These are phyloP conservation scores for Enteromius anoplus DNA, from an alignment of 2,797 vertebrate genomes.

Conservation along the genomic window DNA sequence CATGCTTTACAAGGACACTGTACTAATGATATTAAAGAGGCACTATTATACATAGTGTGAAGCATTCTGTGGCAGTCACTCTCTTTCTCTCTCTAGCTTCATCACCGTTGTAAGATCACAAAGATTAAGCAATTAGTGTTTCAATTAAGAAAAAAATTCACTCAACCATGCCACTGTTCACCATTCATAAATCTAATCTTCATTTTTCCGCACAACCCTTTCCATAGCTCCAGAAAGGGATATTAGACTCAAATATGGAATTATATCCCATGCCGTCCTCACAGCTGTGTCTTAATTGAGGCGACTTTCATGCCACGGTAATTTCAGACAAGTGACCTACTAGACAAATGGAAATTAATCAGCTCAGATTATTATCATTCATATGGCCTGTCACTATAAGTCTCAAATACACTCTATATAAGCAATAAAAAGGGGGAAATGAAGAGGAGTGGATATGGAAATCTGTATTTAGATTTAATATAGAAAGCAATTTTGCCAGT, in stretches of 20 bases:
- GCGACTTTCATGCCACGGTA: slow-evolving; percentile 73
- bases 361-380: slow-evolving; percentile 65
- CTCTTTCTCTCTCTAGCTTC: not conserved
- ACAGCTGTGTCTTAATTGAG: slow-evolving; percentile 72
- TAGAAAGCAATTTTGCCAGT: not conserved
- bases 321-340: slow-evolving; percentile 65
- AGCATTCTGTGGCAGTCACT: not conserved
- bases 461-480: slow-evolving; percentile 16
- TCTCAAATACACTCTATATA: slow-evolving; percentile 27
- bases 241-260: slow-evolving; percentile 62
- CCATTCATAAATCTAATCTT: slow-evolving; percentile 24
- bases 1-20: not conserved
- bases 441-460: not conserved
- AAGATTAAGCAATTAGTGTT: slow-evolving; percentile 40
- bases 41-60: not conserved
- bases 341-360: slow-evolving; percentile 67
- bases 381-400: slow-evolving; percentile 30
- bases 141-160: slow-evolving; percentile 38
- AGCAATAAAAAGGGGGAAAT: slow-evolving; percentile 10
- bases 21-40: not conserved
- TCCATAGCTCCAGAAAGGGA: slow-evolving; percentile 36
- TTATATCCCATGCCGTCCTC: slow-evolving; percentile 63
- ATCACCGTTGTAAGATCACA: slow-evolving; percentile 32
- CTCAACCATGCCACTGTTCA: not conserved
- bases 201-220: not conserved